phyloP scores from a whole-genome alignment of 1,140 invertebrate species.

The Apis dorsata region DNA sequence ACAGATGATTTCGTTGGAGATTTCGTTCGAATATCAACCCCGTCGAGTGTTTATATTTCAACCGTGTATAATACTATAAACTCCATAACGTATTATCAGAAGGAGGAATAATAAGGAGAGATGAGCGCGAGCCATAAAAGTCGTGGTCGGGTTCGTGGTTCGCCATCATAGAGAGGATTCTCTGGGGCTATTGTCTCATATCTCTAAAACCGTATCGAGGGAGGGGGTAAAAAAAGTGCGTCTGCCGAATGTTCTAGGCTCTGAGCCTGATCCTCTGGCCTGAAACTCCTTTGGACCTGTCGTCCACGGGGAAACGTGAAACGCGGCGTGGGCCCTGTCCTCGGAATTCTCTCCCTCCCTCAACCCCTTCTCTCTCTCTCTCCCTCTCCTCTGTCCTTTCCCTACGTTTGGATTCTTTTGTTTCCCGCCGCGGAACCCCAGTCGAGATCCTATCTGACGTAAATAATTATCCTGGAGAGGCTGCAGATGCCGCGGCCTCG shows the following conservation, averaged over 20 bases:
- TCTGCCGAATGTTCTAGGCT: conserved; percentile 37
- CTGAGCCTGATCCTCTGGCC: conserved; percentile 49
- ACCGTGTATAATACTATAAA: neutral
- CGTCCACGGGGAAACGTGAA: conserved; percentile 55
- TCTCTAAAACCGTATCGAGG: conserved; percentile 39
- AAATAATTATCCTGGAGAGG: conserved; percentile 78
- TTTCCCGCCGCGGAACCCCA: conserved; percentile 72
- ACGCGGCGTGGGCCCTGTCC: conserved; percentile 30
- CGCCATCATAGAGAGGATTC: neutral
- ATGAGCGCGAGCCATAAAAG: conserved; percentile 33
- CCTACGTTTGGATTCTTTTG: conserved; percentile 74
- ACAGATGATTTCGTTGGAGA: neutral
- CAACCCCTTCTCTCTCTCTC: neutral
- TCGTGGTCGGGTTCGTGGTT: neutral
- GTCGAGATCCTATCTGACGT: conserved; percentile 78
- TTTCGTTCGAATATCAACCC: conserved; percentile 1
- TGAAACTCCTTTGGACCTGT: conserved; percentile 39
- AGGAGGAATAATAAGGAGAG: conserved; percentile 8
- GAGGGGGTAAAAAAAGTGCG: conserved; percentile 29
- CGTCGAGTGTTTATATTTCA: neutral
- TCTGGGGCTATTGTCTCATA: conserved; percentile 38
- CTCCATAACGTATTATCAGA: conserved; percentile 2
- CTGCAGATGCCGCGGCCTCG: conserved; percentile 69
- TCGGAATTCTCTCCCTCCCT: conserved; percentile 41
- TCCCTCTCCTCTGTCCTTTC: conserved; percentile 35